phyloP scores from a whole-genome alignment of 2,888 invertebrate genomes.

The Phasia obesa region DNA sequence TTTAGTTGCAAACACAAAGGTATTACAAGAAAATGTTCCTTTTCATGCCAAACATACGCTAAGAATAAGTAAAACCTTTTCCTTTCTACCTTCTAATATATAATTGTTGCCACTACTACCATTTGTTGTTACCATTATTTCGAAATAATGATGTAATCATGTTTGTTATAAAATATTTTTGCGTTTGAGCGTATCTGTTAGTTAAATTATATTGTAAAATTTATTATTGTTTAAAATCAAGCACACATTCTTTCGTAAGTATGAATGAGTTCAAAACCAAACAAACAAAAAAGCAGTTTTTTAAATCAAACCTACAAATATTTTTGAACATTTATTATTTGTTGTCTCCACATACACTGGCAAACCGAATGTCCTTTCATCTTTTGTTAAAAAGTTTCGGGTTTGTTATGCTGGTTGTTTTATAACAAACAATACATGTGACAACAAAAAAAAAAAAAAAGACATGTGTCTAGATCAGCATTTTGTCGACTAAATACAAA shows the following conservation, averaged over 20 bases:
- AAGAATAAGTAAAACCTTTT: constrained; percentile 26
- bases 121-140: constrained; percentile 21
- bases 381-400: constrained; percentile 56
- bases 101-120: no score
- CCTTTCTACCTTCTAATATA: constrained; percentile 32
- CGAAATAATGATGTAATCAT: constrained; percentile 47
- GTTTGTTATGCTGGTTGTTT: constrained; percentile 27
- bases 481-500: not conserved
- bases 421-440: constrained; percentile 30
- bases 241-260: not conserved
- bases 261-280: constrained; percentile 9
- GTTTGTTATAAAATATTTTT: constrained; percentile 31
- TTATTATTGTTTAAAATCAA: constrained; percentile 41
- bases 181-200: not conserved
- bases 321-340: constrained; percentile 42
- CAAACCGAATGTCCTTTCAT: constrained; percentile 52
- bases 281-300: constrained; percentile 16
- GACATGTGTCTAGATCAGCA: constrained; percentile 24
- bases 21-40: not conserved
- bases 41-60: constrained; percentile 10
- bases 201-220: not conserved
- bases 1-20: not conserved
- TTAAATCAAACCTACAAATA: constrained; percentile 24
- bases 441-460: constrained; percentile 50
- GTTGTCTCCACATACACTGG: constrained; percentile 21